Evolutionary conservation across 2,797 vertebrate species (phyloP), one percentile per base, ranked within the genome.

Genomic region (Sebastes minor): DNA sequence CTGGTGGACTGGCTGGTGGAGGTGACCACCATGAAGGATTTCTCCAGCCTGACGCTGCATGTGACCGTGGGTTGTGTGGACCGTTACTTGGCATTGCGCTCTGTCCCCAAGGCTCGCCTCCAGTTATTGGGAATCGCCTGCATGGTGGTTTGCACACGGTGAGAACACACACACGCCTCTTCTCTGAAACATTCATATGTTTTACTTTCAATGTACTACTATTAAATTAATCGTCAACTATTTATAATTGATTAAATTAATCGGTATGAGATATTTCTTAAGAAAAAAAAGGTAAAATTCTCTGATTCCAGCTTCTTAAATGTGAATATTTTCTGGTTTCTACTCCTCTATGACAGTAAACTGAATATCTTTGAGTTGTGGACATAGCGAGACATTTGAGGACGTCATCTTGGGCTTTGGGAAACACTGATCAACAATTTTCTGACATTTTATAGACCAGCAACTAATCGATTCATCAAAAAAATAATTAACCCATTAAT

Each of bases 81-180:
- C 88, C 97, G 98, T 2, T 99, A 98, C 85, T 86, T 99, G 88
- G 93, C 95, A 55, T 91, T 95, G 52, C 95, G 97, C 66, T 95
- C 95, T 2, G 98, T 99, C 9, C 95, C 98, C 9, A 97, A 98
- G 38, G 96, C 96, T 69, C 94, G 91, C 13, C 97, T 99, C 9
- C 99, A 99, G 85, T 95, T 99, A 3, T 89, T 99, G 85, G 99
- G 99, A 83, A 99, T 99, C 1, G 97, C 98, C 81, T 99, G 99
- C 95, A 99, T 99, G 98, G 99, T 99, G 35, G 97, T 99, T 89
- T 98, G 97, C 80, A 99, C 98, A 83, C 95, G 99, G 99, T 99
- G 82, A 94, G 96, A 22, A 60, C 8, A 4, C 52, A 22, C 20
- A 22, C 16, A 42, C 27, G 6, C 12, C 2, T 56, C 3, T 33